Percentiles rank a stretch among this genome's conserved stretches.
phyloP scores from a whole-genome alignment of 1,140 invertebrate species.

The Dinoponera quadriceps region DNA sequence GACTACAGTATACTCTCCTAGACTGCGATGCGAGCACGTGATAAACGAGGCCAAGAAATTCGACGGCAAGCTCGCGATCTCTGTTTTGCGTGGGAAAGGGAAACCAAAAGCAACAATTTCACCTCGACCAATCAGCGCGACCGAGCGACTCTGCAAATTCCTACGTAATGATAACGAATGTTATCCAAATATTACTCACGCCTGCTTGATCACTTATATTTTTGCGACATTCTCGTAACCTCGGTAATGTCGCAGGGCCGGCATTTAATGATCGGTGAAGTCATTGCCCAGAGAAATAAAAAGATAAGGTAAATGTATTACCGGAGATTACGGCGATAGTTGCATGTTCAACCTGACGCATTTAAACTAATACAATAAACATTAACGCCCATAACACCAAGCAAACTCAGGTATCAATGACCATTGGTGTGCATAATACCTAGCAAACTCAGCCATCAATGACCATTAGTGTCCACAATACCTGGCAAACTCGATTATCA shows the following conservation, averaged over 20 bases:
- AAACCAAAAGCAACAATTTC: neutral
- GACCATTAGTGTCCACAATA: slow-evolving; percentile 27
- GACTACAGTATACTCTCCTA: slow-evolving; percentile 1
- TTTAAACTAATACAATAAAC: slow-evolving; percentile 25
- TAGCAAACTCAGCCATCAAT: slow-evolving; percentile 18
- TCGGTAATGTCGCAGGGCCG: too few relatives aligned
- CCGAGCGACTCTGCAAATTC: slow-evolving; percentile 4
- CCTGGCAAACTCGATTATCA: slow-evolving; percentile 31
- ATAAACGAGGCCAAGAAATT: slow-evolving; percentile 18
- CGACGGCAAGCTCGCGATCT: neutral
- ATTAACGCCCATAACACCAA: slow-evolving; percentile 23
- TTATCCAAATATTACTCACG: slow-evolving; percentile 3
- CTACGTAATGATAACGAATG: neutral
- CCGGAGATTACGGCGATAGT: neutral
- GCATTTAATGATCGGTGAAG: neutral
- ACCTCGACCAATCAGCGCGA: neutral
- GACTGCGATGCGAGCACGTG: slow-evolving; percentile 35
- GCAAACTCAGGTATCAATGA: slow-evolving; percentile 48
- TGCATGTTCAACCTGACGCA: neutral
- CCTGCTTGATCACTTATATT: neutral
- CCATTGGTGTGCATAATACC: slow-evolving; percentile 36
- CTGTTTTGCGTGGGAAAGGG: neutral
- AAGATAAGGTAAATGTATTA: neutral
- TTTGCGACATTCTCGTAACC: neutral
- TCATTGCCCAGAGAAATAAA: neutral